Evolutionary conservation across 2,888 invertebrate genomes (phyloP).

Genomic region (Punctoribates punctum): DNA sequence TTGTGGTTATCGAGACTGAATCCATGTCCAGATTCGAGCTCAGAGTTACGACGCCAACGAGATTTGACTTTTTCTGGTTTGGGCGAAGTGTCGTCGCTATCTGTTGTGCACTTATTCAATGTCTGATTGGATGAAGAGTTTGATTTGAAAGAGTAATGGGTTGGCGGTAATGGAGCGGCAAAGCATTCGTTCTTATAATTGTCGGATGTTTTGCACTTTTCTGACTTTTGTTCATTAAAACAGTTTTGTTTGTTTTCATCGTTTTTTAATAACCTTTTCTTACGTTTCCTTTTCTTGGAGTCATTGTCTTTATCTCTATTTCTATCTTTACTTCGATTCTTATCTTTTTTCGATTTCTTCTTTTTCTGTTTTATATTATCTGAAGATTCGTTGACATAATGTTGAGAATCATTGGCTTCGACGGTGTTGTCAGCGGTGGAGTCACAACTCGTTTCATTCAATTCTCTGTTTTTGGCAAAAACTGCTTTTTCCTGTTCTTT

Average conservation of each 20-base stretch:
- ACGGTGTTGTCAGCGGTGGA: background rate
- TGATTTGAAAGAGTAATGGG: background rate
- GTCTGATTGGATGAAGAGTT: constrained; percentile 30
- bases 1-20: background rate
- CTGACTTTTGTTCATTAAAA: background rate
- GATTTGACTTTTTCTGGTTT: constrained; percentile 76
- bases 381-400: background rate
- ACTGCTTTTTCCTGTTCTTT: constrained; percentile 44
- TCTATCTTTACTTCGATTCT: constrained; percentile 34
- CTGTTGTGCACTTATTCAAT: constrained; percentile 20
- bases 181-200: constrained; percentile 14
- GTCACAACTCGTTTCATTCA: constrained; percentile 23
- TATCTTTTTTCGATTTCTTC: constrained; percentile 33
- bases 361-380: constrained; percentile 7
- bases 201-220: constrained; percentile 9
- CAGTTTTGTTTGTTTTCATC: background rate
- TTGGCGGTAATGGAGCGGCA: constrained; percentile 10
- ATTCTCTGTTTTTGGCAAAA: background rate
- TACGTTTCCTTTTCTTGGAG: constrained; percentile 14
- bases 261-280: constrained; percentile 27
- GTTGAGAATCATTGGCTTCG: constrained; percentile 16
- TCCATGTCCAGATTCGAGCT: constrained; percentile 59
- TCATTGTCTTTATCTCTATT: constrained; percentile 39
- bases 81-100: constrained; percentile 44
- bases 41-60: constrained; percentile 71